Conservation (phyloP, 2,888 invertebrate species). For the Malthinus flaveolus region DNA sequence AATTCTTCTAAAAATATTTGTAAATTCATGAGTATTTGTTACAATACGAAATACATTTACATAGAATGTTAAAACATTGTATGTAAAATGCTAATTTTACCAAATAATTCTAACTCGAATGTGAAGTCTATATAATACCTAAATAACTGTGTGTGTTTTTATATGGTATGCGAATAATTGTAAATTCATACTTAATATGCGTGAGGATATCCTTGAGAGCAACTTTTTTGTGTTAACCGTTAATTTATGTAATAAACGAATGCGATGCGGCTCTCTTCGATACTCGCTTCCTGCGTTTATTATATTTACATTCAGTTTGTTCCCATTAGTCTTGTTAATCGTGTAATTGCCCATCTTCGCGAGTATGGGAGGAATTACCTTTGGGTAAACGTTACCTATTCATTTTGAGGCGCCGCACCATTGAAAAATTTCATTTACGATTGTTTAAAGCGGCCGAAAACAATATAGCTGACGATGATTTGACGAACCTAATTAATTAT, state of each 20-base stretch:
- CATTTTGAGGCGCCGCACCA: no score
- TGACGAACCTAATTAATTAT: no score
- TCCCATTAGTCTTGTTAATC: constrained; percentile 7
- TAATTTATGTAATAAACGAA: constrained; percentile 17
- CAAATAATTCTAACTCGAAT: constrained; percentile 7
- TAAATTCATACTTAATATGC: constrained; percentile 17
- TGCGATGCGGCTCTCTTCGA: constrained; percentile 1
- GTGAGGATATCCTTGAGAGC: constrained; percentile 19
- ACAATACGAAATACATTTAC: not conserved
- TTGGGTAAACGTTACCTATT: no score
- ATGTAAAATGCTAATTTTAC: constrained; percentile 3
- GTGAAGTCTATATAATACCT: constrained; percentile 13
- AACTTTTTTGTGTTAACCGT: constrained; percentile 18
- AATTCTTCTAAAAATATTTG: not conserved
- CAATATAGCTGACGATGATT: no score
- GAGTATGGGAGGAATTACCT: not conserved
- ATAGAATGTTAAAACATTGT: not conserved
- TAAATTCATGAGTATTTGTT: constrained; percentile 1
- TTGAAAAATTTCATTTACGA: no score
- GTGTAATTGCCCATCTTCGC: not conserved
- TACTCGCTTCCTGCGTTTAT: constrained; percentile 16
- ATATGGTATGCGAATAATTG: constrained; percentile 18
- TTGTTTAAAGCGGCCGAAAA: no score
- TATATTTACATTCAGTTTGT: constrained; percentile 3
- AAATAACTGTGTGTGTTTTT: constrained; percentile 21